These are phyloP conservation scores for Choristoneura rosaceana DNA, from an alignment of 2,888 invertebrate genomes.

Conservation along the genomic window DNA sequence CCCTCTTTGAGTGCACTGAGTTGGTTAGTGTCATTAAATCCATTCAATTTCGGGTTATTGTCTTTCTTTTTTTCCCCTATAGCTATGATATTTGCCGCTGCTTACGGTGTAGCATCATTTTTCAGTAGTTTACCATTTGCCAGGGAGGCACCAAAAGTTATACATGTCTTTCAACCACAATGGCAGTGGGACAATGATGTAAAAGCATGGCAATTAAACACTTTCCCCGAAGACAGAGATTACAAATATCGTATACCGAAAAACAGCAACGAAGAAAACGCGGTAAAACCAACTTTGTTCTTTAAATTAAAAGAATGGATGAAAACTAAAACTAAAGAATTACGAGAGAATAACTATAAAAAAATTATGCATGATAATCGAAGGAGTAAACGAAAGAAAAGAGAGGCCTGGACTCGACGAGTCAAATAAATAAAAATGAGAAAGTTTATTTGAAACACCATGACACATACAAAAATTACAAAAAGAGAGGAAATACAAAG, in stretches of 20 bases:
- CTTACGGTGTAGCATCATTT: constrained; percentile 86
- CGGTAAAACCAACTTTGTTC: constrained; percentile 56
- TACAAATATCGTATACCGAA: constrained; percentile 52
- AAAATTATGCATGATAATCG: constrained; percentile 48
- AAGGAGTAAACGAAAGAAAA: constrained; percentile 68
- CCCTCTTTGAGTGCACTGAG: constrained; percentile 82
- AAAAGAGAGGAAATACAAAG: too few species aligned
- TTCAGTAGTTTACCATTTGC: constrained; percentile 87
- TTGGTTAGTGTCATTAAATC: constrained; percentile 84
- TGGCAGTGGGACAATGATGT: constrained; percentile 86
- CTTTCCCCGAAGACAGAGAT: constrained; percentile 67
- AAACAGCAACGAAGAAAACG: constrained; percentile 51
- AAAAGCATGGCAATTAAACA: constrained; percentile 81
- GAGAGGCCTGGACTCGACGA: constrained; percentile 62
- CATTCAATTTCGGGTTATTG: constrained; percentile 85
- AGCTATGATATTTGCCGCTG: constrained; percentile 86
- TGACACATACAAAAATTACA: too few species aligned
- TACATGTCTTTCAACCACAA: constrained; percentile 75
- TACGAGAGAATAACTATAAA: constrained; percentile 51
- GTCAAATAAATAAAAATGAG: constrained; percentile 54
- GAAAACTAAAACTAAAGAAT: constrained; percentile 53
- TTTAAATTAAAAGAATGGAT: constrained; percentile 65
- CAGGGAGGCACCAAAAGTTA: constrained; percentile 71
- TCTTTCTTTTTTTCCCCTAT: constrained; percentile 87
- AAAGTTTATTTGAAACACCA: too few species aligned